Conservation (phyloP, 1,140 invertebrate species). For the Zaprionus vittiger region DNA sequence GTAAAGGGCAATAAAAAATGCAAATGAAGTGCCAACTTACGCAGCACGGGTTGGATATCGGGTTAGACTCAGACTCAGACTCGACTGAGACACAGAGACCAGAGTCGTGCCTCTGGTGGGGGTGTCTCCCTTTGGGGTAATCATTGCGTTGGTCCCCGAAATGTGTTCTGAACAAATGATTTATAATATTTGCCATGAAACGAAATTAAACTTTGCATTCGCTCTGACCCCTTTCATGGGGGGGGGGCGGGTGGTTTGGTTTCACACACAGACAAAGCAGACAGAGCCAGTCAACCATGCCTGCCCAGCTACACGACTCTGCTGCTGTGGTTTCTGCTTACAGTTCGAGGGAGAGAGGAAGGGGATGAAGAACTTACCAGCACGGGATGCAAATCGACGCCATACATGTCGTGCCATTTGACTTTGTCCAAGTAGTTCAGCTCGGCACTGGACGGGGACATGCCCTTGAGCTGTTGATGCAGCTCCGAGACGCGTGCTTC, state of each 20-base stretch:
- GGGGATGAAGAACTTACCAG: constrained; percentile 83
- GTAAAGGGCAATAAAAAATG: constrained; percentile 83
- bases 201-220: constrained; percentile 79
- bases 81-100: constrained; percentile 40
- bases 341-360: not conserved
- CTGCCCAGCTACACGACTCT: not conserved
- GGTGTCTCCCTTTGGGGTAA: constrained; percentile 34
- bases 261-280: not conserved
- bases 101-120: constrained; percentile 21
- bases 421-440: constrained; percentile 96
- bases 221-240: constrained; percentile 69
- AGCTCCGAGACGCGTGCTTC: constrained; percentile 95
- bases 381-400: constrained; percentile 93
- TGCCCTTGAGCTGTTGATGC: constrained; percentile 89
- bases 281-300: constrained; percentile 20
- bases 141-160: constrained; percentile 57
- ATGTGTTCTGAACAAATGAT: constrained; percentile 74
- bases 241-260: constrained; percentile 16
- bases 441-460: constrained; percentile 89
- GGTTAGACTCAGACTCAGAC: constrained; percentile 34
- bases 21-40: constrained; percentile 83
- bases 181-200: constrained; percentile 81
- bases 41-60: constrained; percentile 53
- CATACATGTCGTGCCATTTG: constrained; percentile 99
- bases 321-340: constrained; percentile 40